Base-by-base conservation (phyloP, 2,113 vertebrate genomes). In the Phycodurus eques region DNA sequence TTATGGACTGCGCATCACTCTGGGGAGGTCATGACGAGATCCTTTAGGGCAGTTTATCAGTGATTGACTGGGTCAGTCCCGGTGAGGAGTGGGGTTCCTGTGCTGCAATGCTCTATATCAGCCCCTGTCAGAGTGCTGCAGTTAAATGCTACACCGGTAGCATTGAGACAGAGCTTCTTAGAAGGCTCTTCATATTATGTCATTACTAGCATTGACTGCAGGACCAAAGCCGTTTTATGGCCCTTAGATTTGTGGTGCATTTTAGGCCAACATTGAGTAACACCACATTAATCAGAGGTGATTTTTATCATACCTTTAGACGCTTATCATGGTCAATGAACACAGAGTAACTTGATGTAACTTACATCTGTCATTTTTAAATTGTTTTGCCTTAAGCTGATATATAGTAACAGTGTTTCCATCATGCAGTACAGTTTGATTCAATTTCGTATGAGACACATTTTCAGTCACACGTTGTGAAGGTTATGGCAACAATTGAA, bases 1-100 rank as follows among this genome's bases (percentile, higher is more conserved):
- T 75, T 81, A 88, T 88, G 66, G 81, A 82, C 76, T 74, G 72
- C 39, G 7, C 71, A 20, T 74, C 63, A 68, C 78, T 72, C 56
- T 54, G 67, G 68, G 67, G 49, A 66, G 75, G 65, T 73, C 72
- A 62, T 19, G 49, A 73, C 68, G 59, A 73, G 68, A 46, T 74
- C 68, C 63, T 75, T 77, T 5, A 54, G 66, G 61, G 67, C 71
- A 75, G 56, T 42, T 67, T 72, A 81, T 84, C 70, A 31, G 72
- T 72, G 76, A 78, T 77, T 70, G 84, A 72, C 73, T 69, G 73
- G 66, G 73, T 66, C 71, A 77, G 27, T 68, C 27, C 31, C 59
- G 71, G 60, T 67, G 64, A 80, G 73, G 47, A 31, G 33, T 19
- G 54, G 20, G 27, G 46, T 66, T 74, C 51, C 49, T 14, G 61